Conservation (phyloP, 2,888 invertebrate genomes). For the Spatulosminthurus flaviceps region DNA sequence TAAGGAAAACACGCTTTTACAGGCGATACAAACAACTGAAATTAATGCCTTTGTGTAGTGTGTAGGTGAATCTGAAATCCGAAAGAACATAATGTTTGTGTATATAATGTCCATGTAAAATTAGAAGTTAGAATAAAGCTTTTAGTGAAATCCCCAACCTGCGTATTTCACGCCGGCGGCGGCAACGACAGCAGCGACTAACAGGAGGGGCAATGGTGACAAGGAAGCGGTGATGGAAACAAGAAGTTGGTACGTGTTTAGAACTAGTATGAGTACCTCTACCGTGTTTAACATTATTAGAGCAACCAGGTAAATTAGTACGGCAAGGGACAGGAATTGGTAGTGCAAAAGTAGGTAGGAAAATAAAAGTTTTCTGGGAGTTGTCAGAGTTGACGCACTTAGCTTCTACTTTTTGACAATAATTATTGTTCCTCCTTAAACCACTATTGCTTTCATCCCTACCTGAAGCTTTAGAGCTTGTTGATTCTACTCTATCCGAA, state of each 20-base stretch:
- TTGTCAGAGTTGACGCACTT: background rate
- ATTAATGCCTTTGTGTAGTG: too few species aligned
- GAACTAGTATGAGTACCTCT: background rate
- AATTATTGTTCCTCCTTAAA: too few species aligned
- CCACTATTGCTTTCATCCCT: too few species aligned
- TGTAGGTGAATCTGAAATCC: too few species aligned
- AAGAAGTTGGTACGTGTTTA: background rate
- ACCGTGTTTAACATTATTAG: background rate
- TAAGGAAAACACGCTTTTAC: too few species aligned
- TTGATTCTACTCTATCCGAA: too few species aligned
- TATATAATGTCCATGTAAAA: too few species aligned
- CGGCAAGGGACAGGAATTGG: background rate
- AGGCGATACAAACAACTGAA: too few species aligned
- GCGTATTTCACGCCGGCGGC: slow-evolving; percentile 22
- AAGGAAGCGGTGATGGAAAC: slow-evolving; percentile 22
- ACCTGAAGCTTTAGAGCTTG: too few species aligned
- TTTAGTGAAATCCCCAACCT: slow-evolving; percentile 28
- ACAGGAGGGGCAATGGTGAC: slow-evolving; percentile 29
- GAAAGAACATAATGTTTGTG: too few species aligned
- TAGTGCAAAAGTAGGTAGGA: background rate
- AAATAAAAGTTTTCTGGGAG: background rate
- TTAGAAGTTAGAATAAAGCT: background rate
- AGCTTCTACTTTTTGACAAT: background rate
- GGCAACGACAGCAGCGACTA: slow-evolving; percentile 28
- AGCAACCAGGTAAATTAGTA: background rate